Evolutionary conservation across 2,113 vertebrate species (phyloP), one percentile per base, ranked within the genome.

Genomic region (Parotia lawesii): DNA sequence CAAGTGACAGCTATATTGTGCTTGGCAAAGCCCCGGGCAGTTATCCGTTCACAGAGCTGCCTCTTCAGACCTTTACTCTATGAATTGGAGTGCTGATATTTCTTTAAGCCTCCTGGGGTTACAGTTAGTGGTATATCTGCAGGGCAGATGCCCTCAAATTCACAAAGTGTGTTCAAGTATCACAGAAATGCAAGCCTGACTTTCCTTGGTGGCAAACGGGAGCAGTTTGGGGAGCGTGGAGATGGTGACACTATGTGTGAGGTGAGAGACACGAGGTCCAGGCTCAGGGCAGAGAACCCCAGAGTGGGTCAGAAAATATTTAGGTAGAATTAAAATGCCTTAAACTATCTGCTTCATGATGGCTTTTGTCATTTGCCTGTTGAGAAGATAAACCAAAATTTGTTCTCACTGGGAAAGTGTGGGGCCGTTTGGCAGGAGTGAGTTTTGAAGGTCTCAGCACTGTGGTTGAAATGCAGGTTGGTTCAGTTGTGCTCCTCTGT

Each of bases 1-100:
- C 95, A 97, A 97, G 95, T 97, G 96, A 95, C 96, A 97, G 97
- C 97, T 97, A 95, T 97, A 97, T 97, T 97, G 96, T 96, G 96
- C 85, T 96, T 86, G 96, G 94, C 96, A 92, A 97, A 96, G 96
- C 96, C 96, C 91, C 70, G 89, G 96, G 97, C 96, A 96, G 87
- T 97, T 96, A 97, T 96, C 95, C 84, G 8, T 96, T 96, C 96
- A 94, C 86, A 94, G 92, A 95, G 83, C 77, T 96, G 94, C 95
- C 94, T 96, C 93, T 94, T 96, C 94, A 96, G 95, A 96, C 95
- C 96, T 97, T 96, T 93, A 91, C 94, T 97, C 89, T 94, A 90
- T 89, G 97, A 96, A 96, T 95, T 95, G 95, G 94, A 96, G 96
- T 93, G 94, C 95, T 97, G 96, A 91, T 97, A 97, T 97, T 97